A percentile compares a stretch with the other conserved stretches of the same genome.
These are phyloP conservation scores for Clistopyga incitator DNA, from an alignment of 2,888 invertebrate genomes.

Conservation along the genomic window DNA sequence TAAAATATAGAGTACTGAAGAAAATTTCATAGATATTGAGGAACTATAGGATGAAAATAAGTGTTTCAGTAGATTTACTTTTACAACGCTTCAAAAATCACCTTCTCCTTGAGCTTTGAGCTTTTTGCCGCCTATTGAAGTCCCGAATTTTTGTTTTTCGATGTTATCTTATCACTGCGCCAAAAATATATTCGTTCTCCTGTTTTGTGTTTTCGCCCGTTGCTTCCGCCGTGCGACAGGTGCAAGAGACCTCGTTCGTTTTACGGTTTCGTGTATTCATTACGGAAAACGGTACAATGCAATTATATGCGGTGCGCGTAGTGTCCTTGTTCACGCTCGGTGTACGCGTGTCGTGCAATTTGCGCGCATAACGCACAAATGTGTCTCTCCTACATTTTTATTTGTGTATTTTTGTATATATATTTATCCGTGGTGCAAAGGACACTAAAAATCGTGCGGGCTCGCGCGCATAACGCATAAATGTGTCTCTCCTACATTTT, in stretches of 20 bases:
- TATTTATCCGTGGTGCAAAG: not conserved
- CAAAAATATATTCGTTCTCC: not conserved
- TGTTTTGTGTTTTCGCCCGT: not conserved
- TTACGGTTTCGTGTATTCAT: slow-evolving; percentile 46
- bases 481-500: not conserved
- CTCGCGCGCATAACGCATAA: not conserved
- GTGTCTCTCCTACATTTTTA: not conserved
- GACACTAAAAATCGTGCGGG: not conserved
- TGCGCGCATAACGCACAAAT: not conserved
- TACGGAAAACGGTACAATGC: slow-evolving; percentile 42
- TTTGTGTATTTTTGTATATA: too few relatives aligned
- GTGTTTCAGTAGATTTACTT: too few relatives aligned
- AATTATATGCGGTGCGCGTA: slow-evolving; percentile 43
- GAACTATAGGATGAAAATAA: too few relatives aligned
- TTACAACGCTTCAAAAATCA: too few relatives aligned
- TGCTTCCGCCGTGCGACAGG: not conserved
- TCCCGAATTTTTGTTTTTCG: too few relatives aligned
- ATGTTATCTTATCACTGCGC: not conserved
- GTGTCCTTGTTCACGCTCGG: slow-evolving; percentile 30
- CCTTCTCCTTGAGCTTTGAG: too few relatives aligned
- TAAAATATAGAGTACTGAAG: too few relatives aligned
- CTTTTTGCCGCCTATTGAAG: too few relatives aligned
- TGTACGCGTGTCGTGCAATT: slow-evolving; percentile 1
- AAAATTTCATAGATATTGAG: too few relatives aligned
- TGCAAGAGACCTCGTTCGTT: slow-evolving; percentile 21